Percentiles rank a stretch among this genome's conserved stretches.
phyloP scores from a whole-genome alignment of 2,888 invertebrate genomes.

The Scaptodrosophila latifasciaeformis region DNA sequence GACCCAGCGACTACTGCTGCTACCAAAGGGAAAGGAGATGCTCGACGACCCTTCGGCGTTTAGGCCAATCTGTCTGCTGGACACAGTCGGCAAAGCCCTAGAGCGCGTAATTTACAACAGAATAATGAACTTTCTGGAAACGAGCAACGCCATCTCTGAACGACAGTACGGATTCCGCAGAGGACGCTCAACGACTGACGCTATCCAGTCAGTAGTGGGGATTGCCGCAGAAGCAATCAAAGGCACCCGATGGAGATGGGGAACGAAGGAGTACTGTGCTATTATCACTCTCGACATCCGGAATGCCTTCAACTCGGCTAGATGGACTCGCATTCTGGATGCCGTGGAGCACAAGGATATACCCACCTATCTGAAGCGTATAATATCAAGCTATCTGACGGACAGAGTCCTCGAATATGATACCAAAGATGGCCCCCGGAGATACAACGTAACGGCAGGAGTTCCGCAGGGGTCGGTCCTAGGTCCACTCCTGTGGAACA shows the following conservation, averaged over 20 bases:
- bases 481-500: background rate
- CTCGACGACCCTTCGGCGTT: no score
- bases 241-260: background rate
- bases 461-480: conserved; percentile 6
- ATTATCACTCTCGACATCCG: background rate
- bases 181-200: no score
- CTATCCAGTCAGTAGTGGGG: no score
- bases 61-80: no score
- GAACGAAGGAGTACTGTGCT: background rate
- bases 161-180: no score
- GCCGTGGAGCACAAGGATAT: background rate
- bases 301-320: background rate
- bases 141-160: no score
- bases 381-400: background rate
- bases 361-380: background rate
- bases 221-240: background rate
- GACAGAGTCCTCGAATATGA: background rate
- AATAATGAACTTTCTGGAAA: no score
- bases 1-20: no score
- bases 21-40: no score
- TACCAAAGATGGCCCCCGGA: background rate
- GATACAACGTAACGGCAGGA: background rate
- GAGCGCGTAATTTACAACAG: no score
- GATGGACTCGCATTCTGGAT: background rate
- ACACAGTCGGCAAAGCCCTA: no score